Percentiles rank a stretch among this genome's conserved stretches.
Evolutionary conservation across 1,140 invertebrate genomes (phyloP).

Genomic region (Magallana angulata): DNA sequence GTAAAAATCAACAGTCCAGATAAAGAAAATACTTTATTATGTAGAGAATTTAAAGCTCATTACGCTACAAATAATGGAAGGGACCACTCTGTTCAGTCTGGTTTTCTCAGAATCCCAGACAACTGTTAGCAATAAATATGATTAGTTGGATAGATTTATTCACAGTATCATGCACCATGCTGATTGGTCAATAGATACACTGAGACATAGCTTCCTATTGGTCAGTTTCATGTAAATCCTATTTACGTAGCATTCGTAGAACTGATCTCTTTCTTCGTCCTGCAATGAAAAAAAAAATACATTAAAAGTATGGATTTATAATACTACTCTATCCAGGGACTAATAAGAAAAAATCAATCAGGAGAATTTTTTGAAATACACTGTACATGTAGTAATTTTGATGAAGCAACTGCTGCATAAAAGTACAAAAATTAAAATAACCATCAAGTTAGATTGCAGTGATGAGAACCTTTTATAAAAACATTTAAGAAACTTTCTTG

Average conservation of each 20-base stretch:
- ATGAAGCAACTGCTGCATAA: too few species aligned
- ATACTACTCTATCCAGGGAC: too few species aligned
- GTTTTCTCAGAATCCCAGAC: not conserved
- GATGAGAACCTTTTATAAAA: too few species aligned
- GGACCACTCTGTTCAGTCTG: too few species aligned
- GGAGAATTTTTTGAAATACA: too few species aligned
- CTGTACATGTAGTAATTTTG: too few species aligned
- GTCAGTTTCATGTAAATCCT: not conserved
- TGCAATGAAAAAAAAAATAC: not conserved
- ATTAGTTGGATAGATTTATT: not conserved
- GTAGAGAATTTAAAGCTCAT: slow-evolving; percentile 31
- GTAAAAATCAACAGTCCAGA: not conserved
- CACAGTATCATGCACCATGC: not conserved
- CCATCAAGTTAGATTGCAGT: too few species aligned
- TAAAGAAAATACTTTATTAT: slow-evolving; percentile 34
- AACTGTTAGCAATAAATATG: slow-evolving; percentile 9
- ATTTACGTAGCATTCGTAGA: not conserved
- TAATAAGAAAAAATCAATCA: too few species aligned
- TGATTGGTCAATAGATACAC: slow-evolving; percentile 13
- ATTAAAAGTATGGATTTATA: too few species aligned
- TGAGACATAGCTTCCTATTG: not conserved
- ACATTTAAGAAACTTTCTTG: too few species aligned
- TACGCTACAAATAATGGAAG: slow-evolving; percentile 1
- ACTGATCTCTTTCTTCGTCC: slow-evolving; percentile 20
- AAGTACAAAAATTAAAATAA: too few species aligned